phyloP scores from a whole-genome alignment of 2,888 invertebrate genomes.

The Sarcophaga subvicina region DNA sequence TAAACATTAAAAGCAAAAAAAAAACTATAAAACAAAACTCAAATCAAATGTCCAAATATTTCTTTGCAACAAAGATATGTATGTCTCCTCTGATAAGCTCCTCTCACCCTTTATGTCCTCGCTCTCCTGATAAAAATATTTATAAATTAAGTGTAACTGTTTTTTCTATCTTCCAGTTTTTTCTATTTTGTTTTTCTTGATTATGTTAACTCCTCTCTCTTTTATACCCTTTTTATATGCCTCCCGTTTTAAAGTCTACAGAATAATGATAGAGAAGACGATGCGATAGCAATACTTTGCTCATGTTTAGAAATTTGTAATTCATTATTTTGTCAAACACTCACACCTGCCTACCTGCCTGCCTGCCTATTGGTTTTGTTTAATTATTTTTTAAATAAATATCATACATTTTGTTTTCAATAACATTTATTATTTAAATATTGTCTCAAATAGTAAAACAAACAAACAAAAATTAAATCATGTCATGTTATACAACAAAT shows the following conservation, averaged over 20 bases:
- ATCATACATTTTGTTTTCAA: conserved; percentile 24
- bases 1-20: conserved; percentile 51
- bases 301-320: conserved; percentile 7
- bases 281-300: neutral
- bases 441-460: neutral
- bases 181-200: neutral
- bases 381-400: neutral
- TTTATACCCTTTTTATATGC: neutral
- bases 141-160: conserved; percentile 36
- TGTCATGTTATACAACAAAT: neutral
- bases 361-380: conserved; percentile 22
- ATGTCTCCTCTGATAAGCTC: neutral
- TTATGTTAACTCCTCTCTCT: neutral
- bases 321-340: neutral
- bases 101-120: neutral
- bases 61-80: conserved; percentile 62
- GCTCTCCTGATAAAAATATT: neutral
- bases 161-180: neutral
- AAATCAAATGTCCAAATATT: conserved; percentile 53
- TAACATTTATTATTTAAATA: conserved; percentile 18
- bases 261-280: neutral
- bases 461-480: neutral
- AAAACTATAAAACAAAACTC: conserved; percentile 32
- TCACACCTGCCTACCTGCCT: neutral
- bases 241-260: neutral